Percentiles rank a stretch among this genome's conserved stretches.
Conservation (phyloP, 2,113 vertebrate genomes). For the Tachysurus vachellii region DNA sequence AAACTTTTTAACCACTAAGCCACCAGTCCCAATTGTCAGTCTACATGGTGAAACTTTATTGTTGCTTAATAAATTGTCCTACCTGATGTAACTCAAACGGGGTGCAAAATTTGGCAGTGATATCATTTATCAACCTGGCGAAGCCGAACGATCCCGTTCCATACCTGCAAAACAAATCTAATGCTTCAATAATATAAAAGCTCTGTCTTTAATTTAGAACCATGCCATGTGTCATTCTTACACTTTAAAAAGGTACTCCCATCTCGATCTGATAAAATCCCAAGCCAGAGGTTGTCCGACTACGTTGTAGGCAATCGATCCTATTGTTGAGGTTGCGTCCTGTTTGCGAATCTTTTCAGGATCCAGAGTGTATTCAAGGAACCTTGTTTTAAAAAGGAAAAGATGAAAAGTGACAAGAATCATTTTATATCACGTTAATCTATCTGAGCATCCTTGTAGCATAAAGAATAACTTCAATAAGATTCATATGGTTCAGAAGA, state of each 20-base stretch:
- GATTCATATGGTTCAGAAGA: neutral
- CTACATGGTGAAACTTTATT: neutral
- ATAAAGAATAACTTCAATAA: neutral
- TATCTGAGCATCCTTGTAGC: neutral
- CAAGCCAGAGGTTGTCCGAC: conserved; percentile 83
- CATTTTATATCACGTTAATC: neutral
- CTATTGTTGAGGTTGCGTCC: conserved; percentile 83
- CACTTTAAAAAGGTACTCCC: conserved; percentile 79
- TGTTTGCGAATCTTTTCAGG: conserved; percentile 84
- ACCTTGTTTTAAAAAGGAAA: conserved; percentile 69
- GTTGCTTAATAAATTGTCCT: conserved; percentile 17
- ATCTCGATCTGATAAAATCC: conserved; percentile 84
- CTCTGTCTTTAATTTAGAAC: neutral
- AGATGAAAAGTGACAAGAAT: neutral
- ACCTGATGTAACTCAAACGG: conserved; percentile 88
- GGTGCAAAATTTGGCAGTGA: conserved; percentile 80
- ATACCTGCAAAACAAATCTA: conserved; percentile 67
- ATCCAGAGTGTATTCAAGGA: conserved; percentile 81
- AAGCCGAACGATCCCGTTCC: conserved; percentile 87
- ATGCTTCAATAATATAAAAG: neutral
- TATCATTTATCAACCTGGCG: conserved; percentile 70
- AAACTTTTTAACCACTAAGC: neutral
- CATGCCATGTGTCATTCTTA: conserved; percentile 67
- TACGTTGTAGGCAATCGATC: conserved; percentile 77
- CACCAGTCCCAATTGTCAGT: neutral